Conservation (phyloP, 1,140 invertebrate species). For the Drosophila nikananu region DNA sequence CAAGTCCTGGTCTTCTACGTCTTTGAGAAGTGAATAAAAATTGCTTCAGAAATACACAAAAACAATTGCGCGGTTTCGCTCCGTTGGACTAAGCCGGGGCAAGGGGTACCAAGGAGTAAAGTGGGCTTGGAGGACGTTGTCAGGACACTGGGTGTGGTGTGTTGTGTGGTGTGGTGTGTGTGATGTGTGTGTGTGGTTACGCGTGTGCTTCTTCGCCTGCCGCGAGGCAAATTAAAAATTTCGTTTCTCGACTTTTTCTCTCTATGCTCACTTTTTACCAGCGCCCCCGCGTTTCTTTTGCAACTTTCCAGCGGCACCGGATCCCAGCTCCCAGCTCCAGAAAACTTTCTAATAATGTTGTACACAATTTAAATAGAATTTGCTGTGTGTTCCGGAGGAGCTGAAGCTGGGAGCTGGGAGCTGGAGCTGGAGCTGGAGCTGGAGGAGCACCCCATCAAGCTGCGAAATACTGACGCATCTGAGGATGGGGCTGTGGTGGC, state of each 20-base stretch:
- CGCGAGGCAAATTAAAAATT: slow-evolving; percentile 83
- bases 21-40: slow-evolving; percentile 27
- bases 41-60: slow-evolving; percentile 19
- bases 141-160: slow-evolving; percentile 51
- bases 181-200: slow-evolving; percentile 25
- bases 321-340: slow-evolving; percentile 8
- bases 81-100: slow-evolving; percentile 22
- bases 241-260: slow-evolving; percentile 78
- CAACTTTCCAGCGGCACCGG: slow-evolving; percentile 56
- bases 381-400: slow-evolving; percentile 49
- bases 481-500: slow-evolving; percentile 31
- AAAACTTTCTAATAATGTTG: slow-evolving; percentile 85
- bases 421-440: background rate
- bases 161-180: slow-evolving; percentile 2
- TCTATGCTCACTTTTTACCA: slow-evolving; percentile 58
- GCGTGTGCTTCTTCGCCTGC: slow-evolving; percentile 56
- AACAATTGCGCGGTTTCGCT: slow-evolving; percentile 59
- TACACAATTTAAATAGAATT: slow-evolving; percentile 85
- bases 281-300: slow-evolving; percentile 54
- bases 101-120: background rate
- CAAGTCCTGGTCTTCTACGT: background rate
- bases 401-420: too few species aligned
- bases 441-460: background rate
- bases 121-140: slow-evolving; percentile 33
- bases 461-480: slow-evolving; percentile 71